Conservation (phyloP, 2,888 invertebrate species). For the Iselma pallidipennis region DNA sequence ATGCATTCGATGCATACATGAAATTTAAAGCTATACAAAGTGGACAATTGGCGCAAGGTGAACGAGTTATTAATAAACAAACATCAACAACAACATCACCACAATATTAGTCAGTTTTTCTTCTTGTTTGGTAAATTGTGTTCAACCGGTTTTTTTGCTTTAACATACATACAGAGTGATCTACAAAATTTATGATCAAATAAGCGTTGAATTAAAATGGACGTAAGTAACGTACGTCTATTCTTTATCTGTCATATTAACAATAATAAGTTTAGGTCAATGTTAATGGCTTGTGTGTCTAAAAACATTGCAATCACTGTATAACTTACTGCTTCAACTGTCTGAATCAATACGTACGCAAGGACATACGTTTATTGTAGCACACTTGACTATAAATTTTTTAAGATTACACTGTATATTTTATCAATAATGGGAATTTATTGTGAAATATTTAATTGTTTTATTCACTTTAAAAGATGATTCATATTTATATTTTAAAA, state of each 20-base stretch:
- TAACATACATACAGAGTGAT: too few species aligned
- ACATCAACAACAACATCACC: constrained; percentile 59
- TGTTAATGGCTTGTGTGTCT: too few species aligned
- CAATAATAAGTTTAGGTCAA: too few species aligned
- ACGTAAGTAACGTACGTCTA: too few species aligned
- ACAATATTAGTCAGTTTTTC: constrained; percentile 5
- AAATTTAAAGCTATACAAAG: constrained; percentile 71
- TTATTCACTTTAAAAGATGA: neutral
- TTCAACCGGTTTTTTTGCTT: neutral
- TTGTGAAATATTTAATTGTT: neutral
- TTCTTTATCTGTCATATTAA: too few species aligned
- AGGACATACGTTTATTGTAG: too few species aligned
- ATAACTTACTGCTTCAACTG: too few species aligned
- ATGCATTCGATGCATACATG: constrained; percentile 77
- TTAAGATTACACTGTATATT: neutral
- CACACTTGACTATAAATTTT: too few species aligned
- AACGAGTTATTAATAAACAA: constrained; percentile 67
- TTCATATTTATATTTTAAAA: neutral
- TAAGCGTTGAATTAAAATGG: too few species aligned
- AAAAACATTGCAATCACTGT: too few species aligned
- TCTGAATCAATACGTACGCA: too few species aligned
- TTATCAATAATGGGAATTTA: neutral
- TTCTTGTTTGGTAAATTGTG: neutral
- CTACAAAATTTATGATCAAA: too few species aligned
- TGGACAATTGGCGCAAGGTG: constrained; percentile 76